phyloP scores from a whole-genome alignment of 2,888 invertebrate species.

The Rotaria sp. region DNA sequence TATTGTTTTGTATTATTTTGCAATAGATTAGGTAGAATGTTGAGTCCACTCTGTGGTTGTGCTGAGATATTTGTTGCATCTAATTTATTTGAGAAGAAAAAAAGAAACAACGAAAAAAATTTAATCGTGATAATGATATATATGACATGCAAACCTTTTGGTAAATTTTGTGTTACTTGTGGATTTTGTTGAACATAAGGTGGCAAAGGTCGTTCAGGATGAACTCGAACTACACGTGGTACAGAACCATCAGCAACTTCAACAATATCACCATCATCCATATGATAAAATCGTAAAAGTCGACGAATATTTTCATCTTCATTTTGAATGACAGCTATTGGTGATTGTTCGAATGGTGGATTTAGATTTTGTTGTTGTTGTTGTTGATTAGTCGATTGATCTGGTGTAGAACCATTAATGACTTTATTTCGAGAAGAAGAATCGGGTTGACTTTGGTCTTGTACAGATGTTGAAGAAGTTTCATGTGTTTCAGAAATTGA shows the following conservation, averaged over 20 bases:
- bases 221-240: background rate
- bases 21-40: background rate
- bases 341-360: background rate
- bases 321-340: background rate
- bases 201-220: background rate
- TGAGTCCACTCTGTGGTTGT: background rate
- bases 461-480: background rate
- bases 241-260: background rate
- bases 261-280: background rate
- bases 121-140: background rate
- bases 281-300: background rate
- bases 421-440: too few species aligned
- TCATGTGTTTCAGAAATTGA: background rate
- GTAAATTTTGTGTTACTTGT: background rate
- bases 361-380: too few species aligned
- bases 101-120: background rate
- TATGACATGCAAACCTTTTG: background rate
- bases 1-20: background rate
- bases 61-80: background rate
- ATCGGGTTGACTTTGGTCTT: background rate
- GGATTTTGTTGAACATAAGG: background rate
- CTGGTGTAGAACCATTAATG: too few species aligned
- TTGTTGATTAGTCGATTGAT: too few species aligned
- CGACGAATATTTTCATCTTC: background rate
- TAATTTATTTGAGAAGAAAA: too few species aligned